Evolutionary conservation across 2,888 invertebrate genomes (phyloP), one percentile per base, ranked within the genome.

Genomic region (Graphium colonna): DNA sequence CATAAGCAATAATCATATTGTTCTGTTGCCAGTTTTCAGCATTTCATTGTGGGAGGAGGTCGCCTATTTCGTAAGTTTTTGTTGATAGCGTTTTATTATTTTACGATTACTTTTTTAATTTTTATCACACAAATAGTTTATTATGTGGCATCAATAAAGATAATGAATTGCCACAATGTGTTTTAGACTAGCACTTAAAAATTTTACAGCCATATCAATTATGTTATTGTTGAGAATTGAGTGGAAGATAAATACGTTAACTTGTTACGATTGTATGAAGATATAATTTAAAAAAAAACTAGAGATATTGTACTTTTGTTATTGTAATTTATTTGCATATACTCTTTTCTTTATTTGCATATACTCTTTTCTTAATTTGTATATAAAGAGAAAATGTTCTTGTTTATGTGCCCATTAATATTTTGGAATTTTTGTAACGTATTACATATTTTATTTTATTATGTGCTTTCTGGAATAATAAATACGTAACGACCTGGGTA

Each of bases 11-110:
- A n/a, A n/a, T n/a, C n/a, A n/a, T n/a, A n/a, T n/a, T n/a, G n/a
- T n/a, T n/a, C n/a, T n/a, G n/a, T n/a, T n/a, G 44, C 26, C 49
- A 48, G 49, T 49, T 48, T 21, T 21, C 5, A 2, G 21, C 21
- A 21, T 3, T 21, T 3, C 39, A 9, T 1, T 1, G 45, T 10
- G 1, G 9, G 16, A 10, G 5, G 38, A 3, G 17, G 39, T 17
- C 45, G 51, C 31, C 10, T 18, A 10, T 8, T 47, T 12, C 28
- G 52, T 52, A 28, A 47, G 52, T 47, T 0, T 38, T 38, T 38
- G 33, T 13, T 36, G 36, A 13, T 12, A 36, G 10, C 13, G 12
- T 43, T 33, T 16, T 43, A 46, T 41, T 46, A 44, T 39, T 51
- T 39, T 17, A 49, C 17, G 41, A 33, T 18, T 31, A 17, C 17